Evolutionary conservation across 2,113 vertebrate species (phyloP), one percentile per base, ranked within the genome.

Genomic region (Ursus arctos): DNA sequence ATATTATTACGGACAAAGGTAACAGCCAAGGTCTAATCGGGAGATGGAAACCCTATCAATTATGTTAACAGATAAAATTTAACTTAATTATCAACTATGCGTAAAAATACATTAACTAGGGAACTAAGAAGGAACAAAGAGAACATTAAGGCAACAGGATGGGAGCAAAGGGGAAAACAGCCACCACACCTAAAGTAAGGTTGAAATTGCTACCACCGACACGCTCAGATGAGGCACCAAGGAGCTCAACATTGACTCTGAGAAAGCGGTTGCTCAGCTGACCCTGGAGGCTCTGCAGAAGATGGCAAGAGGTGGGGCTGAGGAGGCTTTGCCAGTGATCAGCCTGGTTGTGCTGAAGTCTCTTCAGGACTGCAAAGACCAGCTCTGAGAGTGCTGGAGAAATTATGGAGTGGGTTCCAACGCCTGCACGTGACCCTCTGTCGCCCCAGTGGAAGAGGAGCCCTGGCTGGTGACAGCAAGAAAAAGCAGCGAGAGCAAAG

Each of bases 341-440:
- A 21, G 18, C 4, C 49, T 31, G 1, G 4, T 6, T 16, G 6
- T 24, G 28, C 19, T 28, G 15, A 4, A 14, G 4, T 47, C 16
- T 49, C 53, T 15, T 33, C 24, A 51, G 40, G 22, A 4, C 43
- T 55, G 19, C 10, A 16, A 82, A 2, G 0, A 16, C 4, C 2
- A 15, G 24, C 6, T 36, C 22, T 31, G 18, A 13, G 12, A 67
- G 15, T 3, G 7, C 3, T n/a, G 22, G 16, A 67, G 28, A 59
- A 26, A 84, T 33, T 5, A 33, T 2, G 5, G 36, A 59, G 10
- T 0, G 1, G 43, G n/a, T n/a, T 77, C 2, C 10, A 15, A 15
- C 26, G 10, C 9, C 33, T 77, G 26, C 16, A 7, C 1, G 12
- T 21, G 67, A 55, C 31, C 4, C 7, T n/a, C 51, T 4, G 7